Percentiles rank a stretch among this genome's conserved stretches.
Conservation (phyloP, 2,797 vertebrate species). For the Eulemur albifrons region DNA sequence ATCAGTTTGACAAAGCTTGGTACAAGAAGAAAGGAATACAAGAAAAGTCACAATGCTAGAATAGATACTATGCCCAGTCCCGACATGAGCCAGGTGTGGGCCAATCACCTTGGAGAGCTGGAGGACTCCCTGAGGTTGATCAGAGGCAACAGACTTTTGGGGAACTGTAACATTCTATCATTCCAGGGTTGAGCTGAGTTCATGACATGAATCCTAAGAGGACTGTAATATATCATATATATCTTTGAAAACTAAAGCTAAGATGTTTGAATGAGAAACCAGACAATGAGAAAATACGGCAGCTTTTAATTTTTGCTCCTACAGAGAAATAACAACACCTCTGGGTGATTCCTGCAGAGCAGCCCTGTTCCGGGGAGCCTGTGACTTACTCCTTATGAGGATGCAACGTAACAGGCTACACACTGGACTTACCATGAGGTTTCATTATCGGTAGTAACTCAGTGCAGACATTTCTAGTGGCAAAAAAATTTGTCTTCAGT, state of each 20-base stretch:
- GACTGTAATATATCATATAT: neutral
- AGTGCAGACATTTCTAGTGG: constrained; percentile 88
- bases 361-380: neutral
- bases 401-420: rapidly evolving
- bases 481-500: constrained; percentile 91
- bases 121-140: neutral
- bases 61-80: neutral
- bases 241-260: neutral
- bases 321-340: neutral
- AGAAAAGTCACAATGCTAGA: neutral
- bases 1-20: neutral
- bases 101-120: neutral
- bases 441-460: constrained; percentile 92
- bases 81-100: neutral
- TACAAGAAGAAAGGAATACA: neutral
- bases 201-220: neutral
- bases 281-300: neutral
- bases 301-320: neutral
- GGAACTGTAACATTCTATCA: neutral
- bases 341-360: too few species aligned
- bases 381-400: neutral
- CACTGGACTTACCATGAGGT: constrained; percentile 84
- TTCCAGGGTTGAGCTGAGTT: neutral
- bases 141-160: neutral
- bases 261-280: neutral